These are phyloP conservation scores for Cataglyphis albicans DNA, from an alignment of 2,888 invertebrate species.

Conservation along the genomic window DNA sequence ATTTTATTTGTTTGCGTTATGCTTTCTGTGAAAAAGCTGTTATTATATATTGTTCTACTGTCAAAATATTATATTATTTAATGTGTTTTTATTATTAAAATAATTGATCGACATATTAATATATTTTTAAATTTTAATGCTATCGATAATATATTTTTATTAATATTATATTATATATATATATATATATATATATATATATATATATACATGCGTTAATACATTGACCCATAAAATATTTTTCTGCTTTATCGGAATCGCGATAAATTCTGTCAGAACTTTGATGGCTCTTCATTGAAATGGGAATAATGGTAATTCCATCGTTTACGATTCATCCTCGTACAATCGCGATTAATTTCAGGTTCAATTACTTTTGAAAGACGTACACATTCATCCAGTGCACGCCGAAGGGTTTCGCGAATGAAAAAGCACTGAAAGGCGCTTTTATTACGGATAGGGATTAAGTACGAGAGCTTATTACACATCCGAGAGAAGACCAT, in stretches of 20 bases:
- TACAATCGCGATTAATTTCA: constrained; percentile 34
- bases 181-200: background rate
- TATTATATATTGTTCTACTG: background rate
- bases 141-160: background rate
- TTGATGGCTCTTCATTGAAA: background rate
- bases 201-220: background rate
- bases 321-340: constrained; percentile 19
- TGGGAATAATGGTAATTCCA: background rate
- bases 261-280: background rate
- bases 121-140: background rate
- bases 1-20: background rate
- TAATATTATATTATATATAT: background rate
- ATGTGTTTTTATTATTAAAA: constrained; percentile 16
- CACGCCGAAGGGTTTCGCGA: constrained; percentile 29
- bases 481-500: constrained; percentile 14
- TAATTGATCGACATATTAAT: background rate
- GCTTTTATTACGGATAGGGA: constrained; percentile 35
- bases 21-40: background rate
- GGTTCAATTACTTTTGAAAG: constrained; percentile 37
- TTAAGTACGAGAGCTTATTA: constrained; percentile 49
- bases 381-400: constrained; percentile 27
- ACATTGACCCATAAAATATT: background rate
- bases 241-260: background rate
- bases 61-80: constrained; percentile 21
- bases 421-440: constrained; percentile 47